Percentiles rank a stretch among this genome's conserved stretches.
These are phyloP conservation scores for Heliconius eleuchia DNA, from an alignment of 1,140 invertebrate species.

Conservation along the genomic window DNA sequence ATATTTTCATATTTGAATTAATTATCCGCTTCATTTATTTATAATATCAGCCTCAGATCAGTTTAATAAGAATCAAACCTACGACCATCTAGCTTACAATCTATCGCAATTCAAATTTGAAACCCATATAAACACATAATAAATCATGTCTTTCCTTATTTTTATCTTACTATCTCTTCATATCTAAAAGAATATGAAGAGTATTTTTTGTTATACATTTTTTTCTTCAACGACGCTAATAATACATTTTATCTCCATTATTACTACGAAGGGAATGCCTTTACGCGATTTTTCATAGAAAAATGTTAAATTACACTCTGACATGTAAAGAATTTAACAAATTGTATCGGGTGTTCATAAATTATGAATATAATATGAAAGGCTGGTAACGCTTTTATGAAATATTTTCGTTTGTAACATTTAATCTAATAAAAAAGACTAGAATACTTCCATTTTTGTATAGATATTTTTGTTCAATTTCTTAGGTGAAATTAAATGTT, in stretches of 20 bases:
- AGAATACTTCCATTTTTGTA: not conserved
- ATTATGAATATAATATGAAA: slow-evolving; percentile 9
- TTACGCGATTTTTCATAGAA: slow-evolving; percentile 3
- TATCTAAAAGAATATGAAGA: not conserved
- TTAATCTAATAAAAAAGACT: not conserved
- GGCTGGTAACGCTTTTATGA: not conserved
- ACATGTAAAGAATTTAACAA: slow-evolving; percentile 14
- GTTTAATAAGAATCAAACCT: too few species aligned
- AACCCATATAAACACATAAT: too few species aligned
- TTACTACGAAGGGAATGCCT: slow-evolving; percentile 5
- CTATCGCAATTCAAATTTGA: too few species aligned
- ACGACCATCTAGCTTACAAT: too few species aligned
- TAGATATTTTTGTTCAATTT: slow-evolving; percentile 1
- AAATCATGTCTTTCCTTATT: too few species aligned
- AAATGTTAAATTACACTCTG: slow-evolving; percentile 7
- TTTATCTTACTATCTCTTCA: too few species aligned
- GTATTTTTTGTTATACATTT: not conserved
- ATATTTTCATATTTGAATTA: too few species aligned
- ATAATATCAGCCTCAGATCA: too few species aligned
- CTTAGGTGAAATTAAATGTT: not conserved
- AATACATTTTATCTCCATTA: slow-evolving; percentile 8
- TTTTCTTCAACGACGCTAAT: not conserved
- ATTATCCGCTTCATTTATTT: too few species aligned
- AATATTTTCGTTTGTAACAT: slow-evolving; percentile 4
- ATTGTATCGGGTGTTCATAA: slow-evolving; percentile 13